phyloP scores from a whole-genome alignment of 2,797 vertebrate species.

The Distichodus sexfasciatus region DNA sequence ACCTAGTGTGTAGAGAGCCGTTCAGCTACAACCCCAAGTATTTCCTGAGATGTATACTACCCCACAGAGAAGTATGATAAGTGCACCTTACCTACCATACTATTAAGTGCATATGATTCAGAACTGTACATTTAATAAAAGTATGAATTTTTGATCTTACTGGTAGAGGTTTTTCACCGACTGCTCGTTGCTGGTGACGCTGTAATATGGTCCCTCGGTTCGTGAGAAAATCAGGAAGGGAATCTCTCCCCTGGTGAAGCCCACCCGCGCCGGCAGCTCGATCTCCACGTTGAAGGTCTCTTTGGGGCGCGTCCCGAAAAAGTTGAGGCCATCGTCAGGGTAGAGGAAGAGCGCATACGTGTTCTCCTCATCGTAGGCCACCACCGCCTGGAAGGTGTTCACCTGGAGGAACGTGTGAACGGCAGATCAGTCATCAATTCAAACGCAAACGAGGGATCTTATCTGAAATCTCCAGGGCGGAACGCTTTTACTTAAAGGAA shows the following conservation, averaged over 20 bases:
- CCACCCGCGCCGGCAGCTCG: slow-evolving; percentile 88
- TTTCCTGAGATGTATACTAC: too few relatives aligned
- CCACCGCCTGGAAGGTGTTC: slow-evolving; percentile 93
- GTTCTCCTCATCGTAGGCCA: slow-evolving; percentile 82
- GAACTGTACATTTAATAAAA: too few relatives aligned
- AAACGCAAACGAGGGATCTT: background rate
- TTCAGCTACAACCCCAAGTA: too few relatives aligned
- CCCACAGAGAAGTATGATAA: too few relatives aligned
- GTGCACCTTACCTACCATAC: too few relatives aligned
- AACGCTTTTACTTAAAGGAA: background rate
- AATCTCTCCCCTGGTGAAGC: slow-evolving; percentile 90
- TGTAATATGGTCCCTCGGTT: slow-evolving; percentile 81
- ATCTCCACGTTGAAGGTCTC: slow-evolving; percentile 91
- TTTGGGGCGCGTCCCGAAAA: slow-evolving; percentile 88
- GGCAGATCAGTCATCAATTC: background rate
- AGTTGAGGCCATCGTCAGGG: slow-evolving; percentile 84
- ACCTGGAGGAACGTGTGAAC: slow-evolving; percentile 75
- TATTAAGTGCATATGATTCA: too few relatives aligned
- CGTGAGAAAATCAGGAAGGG: slow-evolving; percentile 69
- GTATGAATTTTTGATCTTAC: too few relatives aligned
- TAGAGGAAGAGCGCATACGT: slow-evolving; percentile 90
- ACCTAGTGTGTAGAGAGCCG: too few relatives aligned
- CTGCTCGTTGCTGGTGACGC: slow-evolving; percentile 81
- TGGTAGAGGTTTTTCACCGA: slow-evolving; percentile 81
- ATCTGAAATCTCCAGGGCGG: slow-evolving; percentile 7